Base-by-base conservation (phyloP, 2,797 vertebrate species). In the Arctocebus calabarensis region DNA sequence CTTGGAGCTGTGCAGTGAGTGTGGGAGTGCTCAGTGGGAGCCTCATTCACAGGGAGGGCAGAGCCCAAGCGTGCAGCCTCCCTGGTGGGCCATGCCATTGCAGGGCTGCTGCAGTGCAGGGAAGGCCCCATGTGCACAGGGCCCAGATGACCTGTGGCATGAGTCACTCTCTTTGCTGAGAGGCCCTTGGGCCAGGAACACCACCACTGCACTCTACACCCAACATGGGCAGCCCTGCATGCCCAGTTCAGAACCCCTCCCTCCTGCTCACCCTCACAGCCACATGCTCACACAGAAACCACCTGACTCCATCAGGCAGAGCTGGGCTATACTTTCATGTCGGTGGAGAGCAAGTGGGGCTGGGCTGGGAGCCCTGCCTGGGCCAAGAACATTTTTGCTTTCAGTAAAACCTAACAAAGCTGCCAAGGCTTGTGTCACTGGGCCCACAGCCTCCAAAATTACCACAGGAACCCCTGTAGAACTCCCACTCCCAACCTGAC, bases 21-120 rank as follows among this genome's bases (percentile, higher is more conserved):
- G 11, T 29, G 37, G 29, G 22, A 29, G 23, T 9, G 29, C 61
- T 37, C 22, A 16, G 25, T 48, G 20, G 43, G 34, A 32, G 12
- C 37, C 59, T 71, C 40, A 10, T n/a, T 25, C 17, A 4, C 7
- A 66, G 20, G 52, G 48, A 19, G 23, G 27, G 27, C 23, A 25
- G n/a, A 32, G 32, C 57, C 43, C 25, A 1, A 37, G 55, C 20
- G 48, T 3, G 22, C 7, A 34, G 66, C 29, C 16, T 34, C 59
- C 17, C 13, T 34, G 1, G 66, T 34, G 45, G 71, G 17, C 6
- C 1, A 12, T 4, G 0, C 4, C 0, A 0, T 45, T 25, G 37
- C 19, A 2, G 20, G 43, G 52, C 55, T 55, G 25, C 75, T 6
- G 5, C 84, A 40, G 20, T 61, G 52, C 13, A 0, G 85, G 32